phyloP scores from a whole-genome alignment of 2,888 invertebrate species.

The Euzophera pinguis region DNA sequence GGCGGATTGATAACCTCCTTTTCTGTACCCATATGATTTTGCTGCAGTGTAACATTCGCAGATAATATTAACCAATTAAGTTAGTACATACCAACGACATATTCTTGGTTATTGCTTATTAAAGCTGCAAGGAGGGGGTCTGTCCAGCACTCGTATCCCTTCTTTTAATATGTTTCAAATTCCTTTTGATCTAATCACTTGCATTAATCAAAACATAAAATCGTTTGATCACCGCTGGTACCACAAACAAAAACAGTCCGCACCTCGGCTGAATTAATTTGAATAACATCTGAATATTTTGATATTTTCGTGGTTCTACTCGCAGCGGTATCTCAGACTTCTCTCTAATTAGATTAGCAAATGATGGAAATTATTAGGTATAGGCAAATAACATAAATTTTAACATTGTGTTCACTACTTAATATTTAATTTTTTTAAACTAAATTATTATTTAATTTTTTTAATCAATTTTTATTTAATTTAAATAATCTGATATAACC shows the following conservation, averaged over 20 bases:
- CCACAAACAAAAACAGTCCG: slow-evolving; percentile 34
- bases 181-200: not conserved
- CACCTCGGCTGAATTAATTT: slow-evolving; percentile 53
- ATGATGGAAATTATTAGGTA: not conserved
- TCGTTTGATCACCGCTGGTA: not conserved
- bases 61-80: no score
- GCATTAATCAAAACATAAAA: not conserved
- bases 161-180: not conserved
- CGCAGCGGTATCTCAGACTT: slow-evolving; percentile 22
- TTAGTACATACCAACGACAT: no score
- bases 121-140: no score
- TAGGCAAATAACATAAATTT: not conserved
- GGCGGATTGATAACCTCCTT: no score
- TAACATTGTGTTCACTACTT: not conserved
- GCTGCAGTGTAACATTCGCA: no score
- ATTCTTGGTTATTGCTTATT: no score
- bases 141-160: no score
- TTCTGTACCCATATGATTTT: no score
- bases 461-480: no score
- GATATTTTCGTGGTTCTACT: not conserved
- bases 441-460: no score
- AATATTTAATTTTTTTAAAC: no score
- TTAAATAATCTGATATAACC: no score
- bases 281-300: slow-evolving; percentile 57
- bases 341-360: not conserved